A percentile compares a stretch with the other conserved stretches of the same genome.
These are phyloP conservation scores for Lutraria lutraria DNA, from an alignment of 2,888 invertebrate species.

Conservation along the genomic window DNA sequence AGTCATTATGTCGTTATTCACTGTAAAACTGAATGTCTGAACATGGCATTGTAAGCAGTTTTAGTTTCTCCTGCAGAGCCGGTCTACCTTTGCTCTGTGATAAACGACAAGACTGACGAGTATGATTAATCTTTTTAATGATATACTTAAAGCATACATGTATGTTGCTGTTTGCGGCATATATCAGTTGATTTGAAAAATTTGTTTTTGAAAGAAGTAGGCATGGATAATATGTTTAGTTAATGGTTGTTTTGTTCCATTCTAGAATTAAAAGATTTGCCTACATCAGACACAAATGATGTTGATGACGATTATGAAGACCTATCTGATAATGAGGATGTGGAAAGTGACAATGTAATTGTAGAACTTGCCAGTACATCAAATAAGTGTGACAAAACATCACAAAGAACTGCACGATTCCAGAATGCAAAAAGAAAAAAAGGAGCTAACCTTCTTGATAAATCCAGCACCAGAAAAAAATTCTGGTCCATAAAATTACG, in stretches of 20 bases:
- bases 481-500: conserved; percentile 80
- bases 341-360: conserved; percentile 32
- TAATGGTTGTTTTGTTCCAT: neutral
- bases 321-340: conserved; percentile 60
- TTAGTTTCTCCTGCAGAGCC: no score
- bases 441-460: conserved; percentile 13
- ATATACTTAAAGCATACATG: no score
- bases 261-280: conserved; percentile 59
- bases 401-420: conserved; percentile 25
- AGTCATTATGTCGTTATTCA: no score
- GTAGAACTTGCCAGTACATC: neutral
- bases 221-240: neutral
- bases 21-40: no score
- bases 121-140: no score
- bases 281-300: neutral
- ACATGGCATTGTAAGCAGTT: no score
- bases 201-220: no score
- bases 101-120: no score
- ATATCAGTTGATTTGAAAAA: no score
- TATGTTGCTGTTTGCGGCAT: no score
- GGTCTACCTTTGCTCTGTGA: no score
- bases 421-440: conserved; percentile 58
- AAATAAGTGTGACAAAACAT: conserved; percentile 13
- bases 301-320: conserved; percentile 67
- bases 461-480: conserved; percentile 70